Base-by-base conservation (phyloP, 2,797 vertebrate genomes). In the Pagetopsis macropterus region DNA sequence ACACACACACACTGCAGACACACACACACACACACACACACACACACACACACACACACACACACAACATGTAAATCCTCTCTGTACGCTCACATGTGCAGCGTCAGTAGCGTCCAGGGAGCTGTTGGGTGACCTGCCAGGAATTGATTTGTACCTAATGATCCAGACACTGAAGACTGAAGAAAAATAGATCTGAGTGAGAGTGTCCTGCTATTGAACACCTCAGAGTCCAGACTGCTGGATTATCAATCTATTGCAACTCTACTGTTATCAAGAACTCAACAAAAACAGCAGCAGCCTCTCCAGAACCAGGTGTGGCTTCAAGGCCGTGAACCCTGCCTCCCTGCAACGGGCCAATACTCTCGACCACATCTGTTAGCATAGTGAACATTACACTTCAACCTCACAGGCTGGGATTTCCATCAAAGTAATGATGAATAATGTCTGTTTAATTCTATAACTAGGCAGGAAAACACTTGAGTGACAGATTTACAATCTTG, bases 101-200 rank as follows among this genome's bases (percentile, higher is more conserved):
- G 44, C 49, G 23, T 66, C 50, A 64, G 57, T 10, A 21, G 48
- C 37, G 40, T 69, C 56, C 0, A 37, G 67, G 75, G 77, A 83
- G 63, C 61, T 51, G 59, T 65, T 74, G 57, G 70, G 65, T 43
- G 63, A 52, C 49, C 61, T 68, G 65, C 66, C 16, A 60, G 50
- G 50, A 67, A 84, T 82, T 37, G 74, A 87, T 84, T 81, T 78
- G 40, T 31, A 51, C 50, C 16, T 60, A 79, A 77, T 56, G 72
- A 86, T 73, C 41, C 65, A 83, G 68, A 78, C n/a, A 14, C 21
- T 46, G 31, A 56, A 65, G 70, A 68, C 58, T 27, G 55, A 56
- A 63, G 57, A 80, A 9, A 41, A 52, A 57, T 6, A 15, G 9
- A 59, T 58, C 45, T 56, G n/a, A 45, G 33, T 37, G 33, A 4